Evolutionary conservation across 2,888 invertebrate species (phyloP), one percentile per base, ranked within the genome.

Genomic region (Hedychridium roseum): DNA sequence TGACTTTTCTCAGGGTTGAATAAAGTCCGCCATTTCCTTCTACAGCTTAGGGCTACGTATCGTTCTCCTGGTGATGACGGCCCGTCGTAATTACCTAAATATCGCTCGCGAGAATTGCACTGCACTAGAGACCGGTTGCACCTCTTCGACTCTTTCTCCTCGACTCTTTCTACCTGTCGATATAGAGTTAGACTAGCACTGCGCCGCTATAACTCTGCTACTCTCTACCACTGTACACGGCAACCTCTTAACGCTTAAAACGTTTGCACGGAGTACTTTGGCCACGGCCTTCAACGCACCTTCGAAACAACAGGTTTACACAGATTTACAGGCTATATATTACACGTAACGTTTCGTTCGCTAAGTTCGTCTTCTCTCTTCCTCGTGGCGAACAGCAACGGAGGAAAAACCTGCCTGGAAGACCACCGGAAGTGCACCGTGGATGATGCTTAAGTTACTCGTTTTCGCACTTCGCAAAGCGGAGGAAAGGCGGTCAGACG

Each of bases 151-250:
- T n/a, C n/a, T n/a, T n/a, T n/a, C n/a, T n/a, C n/a, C n/a, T n/a
- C n/a, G n/a, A n/a, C n/a, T n/a, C n/a, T n/a, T n/a, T n/a, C n/a
- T n/a, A n/a, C n/a, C n/a, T n/a, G n/a, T n/a, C n/a, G n/a, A n/a
- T n/a, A 47, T 44, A 50, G 43, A 49, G 30, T 38, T 54, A 57
- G 60, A 67, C 64, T 62, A 67, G 63, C 52, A 65, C 52, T 52
- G 57, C 52, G 50, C 53, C n/a, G 54, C 49, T 51, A n/a, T n/a
- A 28, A 26, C 23, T 28, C 48, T 18, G 15, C 31, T n/a, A 23
- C n/a, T 40, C 28, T 40, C 44, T 30, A 30, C 14, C 26, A 35
- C 43, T 52, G 49, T 49, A 52, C 49, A 52, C 37, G 28, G 32
- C 40, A 43, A 41, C 12, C 21, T 31, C 30, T 42, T 23, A 32